phyloP scores from a whole-genome alignment of 2,888 invertebrate species.

The Pandemis heparana region DNA sequence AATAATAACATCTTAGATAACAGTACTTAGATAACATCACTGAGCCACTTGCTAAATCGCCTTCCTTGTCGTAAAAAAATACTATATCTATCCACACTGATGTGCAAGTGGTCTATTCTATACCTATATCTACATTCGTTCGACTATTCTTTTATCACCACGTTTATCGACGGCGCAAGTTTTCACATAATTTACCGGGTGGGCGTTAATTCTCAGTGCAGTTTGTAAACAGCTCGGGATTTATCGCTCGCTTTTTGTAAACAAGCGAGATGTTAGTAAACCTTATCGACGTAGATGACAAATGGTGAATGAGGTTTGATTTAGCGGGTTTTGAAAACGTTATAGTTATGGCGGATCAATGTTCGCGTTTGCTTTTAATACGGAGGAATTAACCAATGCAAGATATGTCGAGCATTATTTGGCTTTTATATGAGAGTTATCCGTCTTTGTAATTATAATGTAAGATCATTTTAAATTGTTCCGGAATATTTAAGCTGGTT shows the following conservation, averaged over 20 bases:
- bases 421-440: no score
- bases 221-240: conserved; percentile 47
- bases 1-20: no score
- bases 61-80: no score
- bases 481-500: no score
- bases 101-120: conserved; percentile 2
- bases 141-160: conserved; percentile 41
- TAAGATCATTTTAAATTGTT: no score
- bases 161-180: conserved; percentile 50
- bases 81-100: no score
- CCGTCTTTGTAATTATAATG: no score
- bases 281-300: conserved; percentile 22
- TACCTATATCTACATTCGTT: neutral
- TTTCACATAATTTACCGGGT: conserved; percentile 50
- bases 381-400: no score
- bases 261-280: conserved; percentile 29
- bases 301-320: conserved; percentile 15
- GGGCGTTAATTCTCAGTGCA: conserved; percentile 49
- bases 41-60: no score
- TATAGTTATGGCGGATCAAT: conserved; percentile 3
- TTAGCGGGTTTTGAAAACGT: conserved; percentile 4
- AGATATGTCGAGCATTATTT: no score
- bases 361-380: neutral
- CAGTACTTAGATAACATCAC: no score
- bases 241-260: conserved; percentile 36